Evolutionary conservation across 2,888 invertebrate genomes (phyloP).

Genomic region (Diogma glabrata): DNA sequence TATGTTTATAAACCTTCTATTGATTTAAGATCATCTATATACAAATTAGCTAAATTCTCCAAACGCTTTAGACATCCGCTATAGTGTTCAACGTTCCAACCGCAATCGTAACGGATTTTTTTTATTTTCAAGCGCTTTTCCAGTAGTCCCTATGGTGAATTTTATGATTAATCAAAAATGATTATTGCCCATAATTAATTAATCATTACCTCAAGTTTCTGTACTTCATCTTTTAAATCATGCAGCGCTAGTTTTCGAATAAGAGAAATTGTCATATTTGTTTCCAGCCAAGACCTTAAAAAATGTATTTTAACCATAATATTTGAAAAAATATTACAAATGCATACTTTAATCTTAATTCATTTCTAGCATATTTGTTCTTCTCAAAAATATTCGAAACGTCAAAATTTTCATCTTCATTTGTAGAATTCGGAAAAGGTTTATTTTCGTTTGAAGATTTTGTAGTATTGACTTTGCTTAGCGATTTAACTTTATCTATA

Average conservation of each 20-base stretch:
- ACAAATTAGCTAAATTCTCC: constrained; percentile 59
- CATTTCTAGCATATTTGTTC: not conserved
- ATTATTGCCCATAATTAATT: no score
- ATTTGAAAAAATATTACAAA: not conserved
- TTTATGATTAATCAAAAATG: no score
- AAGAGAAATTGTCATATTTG: constrained; percentile 55
- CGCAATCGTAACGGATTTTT: constrained; percentile 65
- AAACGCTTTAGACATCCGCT: constrained; percentile 83
- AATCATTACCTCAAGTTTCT: constrained; percentile 29
- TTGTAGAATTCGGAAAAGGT: constrained; percentile 3
- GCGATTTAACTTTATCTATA: constrained; percentile 55
- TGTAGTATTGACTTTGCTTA: no score
- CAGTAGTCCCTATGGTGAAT: constrained; percentile 1
- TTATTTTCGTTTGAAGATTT: not conserved
- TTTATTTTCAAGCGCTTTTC: constrained; percentile 40
- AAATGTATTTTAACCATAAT: not conserved
- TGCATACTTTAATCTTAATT: not conserved
- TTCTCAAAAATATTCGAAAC: not conserved
- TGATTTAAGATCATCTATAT: constrained; percentile 55
- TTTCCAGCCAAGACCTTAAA: constrained; percentile 60
- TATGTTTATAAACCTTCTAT: constrained; percentile 42
- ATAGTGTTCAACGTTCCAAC: constrained; percentile 82
- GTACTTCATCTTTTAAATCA: constrained; percentile 64
- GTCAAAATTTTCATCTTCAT: not conserved
- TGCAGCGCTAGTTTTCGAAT: constrained; percentile 50